Evolutionary conservation across 2,888 invertebrate species (phyloP), one percentile per base, ranked within the genome.

Genomic region (Argyresthia goedartella): DNA sequence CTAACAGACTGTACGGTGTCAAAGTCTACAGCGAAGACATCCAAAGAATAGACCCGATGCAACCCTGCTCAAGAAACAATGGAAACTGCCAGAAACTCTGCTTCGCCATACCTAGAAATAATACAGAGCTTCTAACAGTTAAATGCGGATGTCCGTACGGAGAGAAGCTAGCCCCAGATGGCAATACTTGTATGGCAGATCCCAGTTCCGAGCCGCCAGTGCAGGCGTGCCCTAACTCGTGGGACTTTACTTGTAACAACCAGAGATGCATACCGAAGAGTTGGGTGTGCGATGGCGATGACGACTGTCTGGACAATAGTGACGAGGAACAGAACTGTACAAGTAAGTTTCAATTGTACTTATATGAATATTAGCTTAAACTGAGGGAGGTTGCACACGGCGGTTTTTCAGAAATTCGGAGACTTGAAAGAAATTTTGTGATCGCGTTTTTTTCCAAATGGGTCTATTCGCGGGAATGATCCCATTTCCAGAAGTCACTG

Each of bases 201-300:
- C 95, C 96, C 0, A 92, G 91, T 63, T 90, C 93, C 0, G 96
- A 97, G 74, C 95, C 96, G 0, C 94, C 95, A 0, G 90, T 95
- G 0, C 93, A 95, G 62, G 93, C 96, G 0, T 98, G 98, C 67
- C 95, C 95, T 0, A 96, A 96, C 66, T 89, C 92, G 1, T 96
- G 96, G 93, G 95, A 97, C 81, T 98, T 98, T 71, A 96, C 96
- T 0, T 98, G 98, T 71, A 91, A 92, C 63, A 97, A 97, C 75
- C 95, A 96, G 69, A 82, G 95, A 34, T 97, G 96, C 68, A 95
- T 97, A 51, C 96, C 96, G 0, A 95, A 95, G 71, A 94, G 95
- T 8, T 98, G 97, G 97, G 93, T 96, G 1, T 98, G 98, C 71
- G 97, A 98, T 70, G 97, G 97, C 0, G 98, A 98, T 64, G 95